These are phyloP conservation scores for Catotricha subobsoleta DNA, from an alignment of 2,888 invertebrate species.

Conservation along the genomic window DNA sequence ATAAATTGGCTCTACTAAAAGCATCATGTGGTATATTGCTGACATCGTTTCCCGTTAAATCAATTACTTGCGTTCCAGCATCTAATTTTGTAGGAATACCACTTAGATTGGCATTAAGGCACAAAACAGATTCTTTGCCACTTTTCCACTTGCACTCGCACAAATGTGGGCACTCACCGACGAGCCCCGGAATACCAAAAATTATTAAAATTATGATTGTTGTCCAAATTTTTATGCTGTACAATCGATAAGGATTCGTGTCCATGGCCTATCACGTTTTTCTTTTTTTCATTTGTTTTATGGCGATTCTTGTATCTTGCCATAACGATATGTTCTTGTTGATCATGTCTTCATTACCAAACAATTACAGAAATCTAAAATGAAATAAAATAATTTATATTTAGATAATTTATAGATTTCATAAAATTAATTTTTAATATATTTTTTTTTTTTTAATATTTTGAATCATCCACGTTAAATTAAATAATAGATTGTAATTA, in stretches of 20 bases:
- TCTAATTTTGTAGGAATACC: conserved; percentile 56
- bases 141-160: conserved; percentile 83
- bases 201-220: conserved; percentile 3
- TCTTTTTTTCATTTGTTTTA: conserved; percentile 6
- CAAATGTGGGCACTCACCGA: conserved; percentile 49
- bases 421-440: too few species aligned
- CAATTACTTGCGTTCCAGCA: conserved; percentile 60
- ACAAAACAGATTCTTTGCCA: conserved; percentile 70
- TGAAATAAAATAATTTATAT: too few species aligned
- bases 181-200: conserved; percentile 18
- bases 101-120: conserved; percentile 55
- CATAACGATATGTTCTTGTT: conserved; percentile 5
- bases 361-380: too few species aligned
- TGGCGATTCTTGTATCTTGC: conserved; percentile 4
- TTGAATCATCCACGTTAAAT: too few species aligned
- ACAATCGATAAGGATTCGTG: background rate
- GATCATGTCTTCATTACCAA: conserved; percentile 7
- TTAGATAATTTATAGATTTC: too few species aligned
- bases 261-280: conserved; percentile 8
- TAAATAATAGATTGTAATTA: too few species aligned
- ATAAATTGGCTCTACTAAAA: conserved; percentile 53
- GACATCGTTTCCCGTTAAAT: conserved; percentile 57
- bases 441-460: too few species aligned
- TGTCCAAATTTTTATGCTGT: conserved; percentile 1
- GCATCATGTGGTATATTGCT: conserved; percentile 48